Percentiles rank a stretch among this genome's conserved stretches.
Conservation (phyloP, 2,797 vertebrate genomes). For the Hemibagrus guttatus region DNA sequence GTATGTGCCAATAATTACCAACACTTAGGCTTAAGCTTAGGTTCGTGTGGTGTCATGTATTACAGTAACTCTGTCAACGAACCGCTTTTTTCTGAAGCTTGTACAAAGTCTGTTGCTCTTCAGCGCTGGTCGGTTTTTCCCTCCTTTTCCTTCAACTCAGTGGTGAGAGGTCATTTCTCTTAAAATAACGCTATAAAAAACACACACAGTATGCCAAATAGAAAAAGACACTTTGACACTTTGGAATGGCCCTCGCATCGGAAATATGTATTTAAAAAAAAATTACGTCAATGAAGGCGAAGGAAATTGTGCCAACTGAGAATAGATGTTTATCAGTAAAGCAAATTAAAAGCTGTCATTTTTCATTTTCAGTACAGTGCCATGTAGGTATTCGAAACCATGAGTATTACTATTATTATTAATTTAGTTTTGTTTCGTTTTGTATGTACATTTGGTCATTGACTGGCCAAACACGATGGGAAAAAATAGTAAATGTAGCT, state of each 20-base stretch:
- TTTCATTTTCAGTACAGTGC: constrained; percentile 64
- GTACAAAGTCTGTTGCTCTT: not conserved
- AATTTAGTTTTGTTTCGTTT: constrained; percentile 57
- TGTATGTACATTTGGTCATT: constrained; percentile 68
- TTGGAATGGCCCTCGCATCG: constrained; percentile 39
- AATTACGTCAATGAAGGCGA: not conserved
- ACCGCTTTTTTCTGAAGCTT: not conserved
- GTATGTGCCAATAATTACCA: not conserved
- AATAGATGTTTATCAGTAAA: constrained; percentile 44
- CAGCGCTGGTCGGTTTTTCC: not conserved
- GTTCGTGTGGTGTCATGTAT: not conserved
- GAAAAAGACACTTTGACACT: constrained; percentile 39
- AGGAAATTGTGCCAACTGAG: not conserved
- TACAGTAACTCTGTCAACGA: not conserved
- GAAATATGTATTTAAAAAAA: constrained; percentile 6
- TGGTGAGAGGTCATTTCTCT: constrained; percentile 3
- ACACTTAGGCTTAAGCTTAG: not conserved
- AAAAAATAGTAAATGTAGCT: constrained; percentile 65
- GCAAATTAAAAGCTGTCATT: not conserved
- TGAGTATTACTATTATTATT: constrained; percentile 70
- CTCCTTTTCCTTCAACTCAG: constrained; percentile 3
- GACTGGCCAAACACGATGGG: constrained; percentile 70
- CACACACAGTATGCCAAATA: constrained; percentile 15
- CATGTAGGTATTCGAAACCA: constrained; percentile 62
- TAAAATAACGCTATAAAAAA: not conserved